Base-by-base conservation (phyloP, 2,113 vertebrate species). In the Odontesthes bonariensis region DNA sequence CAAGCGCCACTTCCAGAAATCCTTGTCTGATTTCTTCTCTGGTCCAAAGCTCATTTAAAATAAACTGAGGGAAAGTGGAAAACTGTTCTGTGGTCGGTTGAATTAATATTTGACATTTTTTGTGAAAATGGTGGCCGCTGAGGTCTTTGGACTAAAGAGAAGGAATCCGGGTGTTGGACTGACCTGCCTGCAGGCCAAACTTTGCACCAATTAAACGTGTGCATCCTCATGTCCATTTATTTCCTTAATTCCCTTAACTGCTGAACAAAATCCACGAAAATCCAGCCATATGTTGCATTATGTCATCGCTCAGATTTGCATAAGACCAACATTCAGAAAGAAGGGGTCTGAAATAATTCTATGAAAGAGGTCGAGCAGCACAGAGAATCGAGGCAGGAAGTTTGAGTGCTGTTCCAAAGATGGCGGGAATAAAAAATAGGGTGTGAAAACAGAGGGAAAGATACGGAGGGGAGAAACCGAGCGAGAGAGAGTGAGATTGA, bases 401-500 rank as follows among this genome's bases (percentile, higher is more conserved):
- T 66, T 62, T 33, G 78, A 83, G 74, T 75, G 56, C 67, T 49
- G 57, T 52, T 85, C 73, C 75, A 81, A 75, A 83, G 84, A 87
- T 86, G 73, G 79, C 74, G 58, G 77, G 77, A 88, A 82, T 87
- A 67, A 78, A 82, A 88, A 88, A 85, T 63, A 72, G 78, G 61
- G 79, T 79, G 86, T 88, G 88, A 85, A 86, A 88, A 83, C 8
- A 10, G 60, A 64, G 62, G 67, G 63, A 64, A 49, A 61, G 69
- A 71, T 53, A 63, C 38, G 38, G 66, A 70, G 56, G 73, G 60
- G 61, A 63, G 70, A 31, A 76, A 72, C 33, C 14, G 67, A 77
- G 58, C 17, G 57, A 32, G 54, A 66, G 80, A 64, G 79, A 73
- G 77, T 62, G 74, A 91, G 92, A 94, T 92, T 93, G 93, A 93